phyloP scores from a whole-genome alignment of 1,140 invertebrate species.

The Drosophila arizonae region DNA sequence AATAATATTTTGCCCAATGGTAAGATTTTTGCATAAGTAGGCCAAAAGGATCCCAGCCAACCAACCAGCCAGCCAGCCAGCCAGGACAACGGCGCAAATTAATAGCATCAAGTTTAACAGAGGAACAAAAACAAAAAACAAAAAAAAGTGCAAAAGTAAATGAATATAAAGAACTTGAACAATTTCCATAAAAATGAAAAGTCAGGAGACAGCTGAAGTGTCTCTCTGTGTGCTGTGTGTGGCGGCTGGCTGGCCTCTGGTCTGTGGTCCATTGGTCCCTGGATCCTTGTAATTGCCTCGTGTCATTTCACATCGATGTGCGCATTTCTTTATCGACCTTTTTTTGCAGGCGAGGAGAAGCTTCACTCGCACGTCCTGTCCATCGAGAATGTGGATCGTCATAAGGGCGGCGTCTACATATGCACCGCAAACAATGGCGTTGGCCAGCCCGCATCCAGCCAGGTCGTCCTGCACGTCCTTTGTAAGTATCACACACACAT shows the following conservation, averaged over 20 bases:
- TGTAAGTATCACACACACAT: conserved; percentile 83
- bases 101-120: conserved; percentile 70
- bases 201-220: conserved; percentile 52
- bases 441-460: conserved; percentile 85
- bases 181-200: conserved; percentile 81
- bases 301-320: conserved; percentile 52
- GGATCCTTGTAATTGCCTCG: conserved; percentile 66
- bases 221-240: conserved; percentile 4
- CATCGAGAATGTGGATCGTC: conserved; percentile 84
- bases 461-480: conserved; percentile 85
- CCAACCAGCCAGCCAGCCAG: conserved; percentile 8
- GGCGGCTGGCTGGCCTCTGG: conserved; percentile 14
- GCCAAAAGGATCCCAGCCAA: conserved; percentile 39
- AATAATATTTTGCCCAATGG: conserved; percentile 86
- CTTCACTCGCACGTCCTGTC: conserved; percentile 83
- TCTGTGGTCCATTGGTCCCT: conserved; percentile 12
- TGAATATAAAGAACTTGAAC: conserved; percentile 75
- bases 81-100: conserved; percentile 57
- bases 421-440: conserved; percentile 87
- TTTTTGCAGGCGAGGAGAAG: conserved; percentile 83
- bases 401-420: conserved; percentile 86
- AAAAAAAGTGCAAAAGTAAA: conserved; percentile 54
- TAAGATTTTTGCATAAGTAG: conserved; percentile 82
- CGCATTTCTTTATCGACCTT: conserved; percentile 64
- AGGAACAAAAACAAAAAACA: neutral